Evolutionary conservation across 2,888 invertebrate species (phyloP).

Genomic region (Prostheceraeus crozeri): DNA sequence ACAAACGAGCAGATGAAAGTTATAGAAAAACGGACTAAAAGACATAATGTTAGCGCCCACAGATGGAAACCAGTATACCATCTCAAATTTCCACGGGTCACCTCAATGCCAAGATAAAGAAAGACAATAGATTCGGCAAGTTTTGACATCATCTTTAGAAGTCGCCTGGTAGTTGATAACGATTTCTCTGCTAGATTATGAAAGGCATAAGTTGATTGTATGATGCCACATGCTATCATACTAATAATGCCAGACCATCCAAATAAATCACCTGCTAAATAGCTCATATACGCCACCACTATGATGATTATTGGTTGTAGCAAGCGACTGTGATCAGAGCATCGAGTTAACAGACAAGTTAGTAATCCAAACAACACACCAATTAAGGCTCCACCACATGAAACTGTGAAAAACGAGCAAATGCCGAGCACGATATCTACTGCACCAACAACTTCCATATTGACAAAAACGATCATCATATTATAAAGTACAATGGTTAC

Average conservation of each 20-base stretch:
- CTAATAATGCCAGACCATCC: constrained; percentile 62
- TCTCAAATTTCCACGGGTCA: constrained; percentile 57
- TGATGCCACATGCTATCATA: constrained; percentile 60
- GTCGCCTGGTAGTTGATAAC: constrained; percentile 60
- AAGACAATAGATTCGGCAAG: constrained; percentile 61
- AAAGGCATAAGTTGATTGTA: constrained; percentile 61
- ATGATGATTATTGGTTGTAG: constrained; percentile 61
- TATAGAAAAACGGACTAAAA: constrained; percentile 57
- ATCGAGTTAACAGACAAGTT: constrained; percentile 51
- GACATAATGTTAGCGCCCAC: constrained; percentile 57
- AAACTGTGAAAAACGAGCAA: constrained; percentile 59
- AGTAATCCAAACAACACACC: constrained; percentile 58
- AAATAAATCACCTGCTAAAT: constrained; percentile 60
- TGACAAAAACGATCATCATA: constrained; percentile 58
- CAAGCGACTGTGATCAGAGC: constrained; percentile 57
- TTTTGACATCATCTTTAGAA: constrained; percentile 60
- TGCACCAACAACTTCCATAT: constrained; percentile 40
- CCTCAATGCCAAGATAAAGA: constrained; percentile 61
- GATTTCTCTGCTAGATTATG: constrained; percentile 61
- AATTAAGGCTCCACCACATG: constrained; percentile 58
- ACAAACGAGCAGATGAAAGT: constrained; percentile 8
- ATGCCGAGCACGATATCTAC: constrained; percentile 57
- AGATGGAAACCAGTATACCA: constrained; percentile 60
- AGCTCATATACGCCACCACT: constrained; percentile 60
- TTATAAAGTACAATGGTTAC: constrained; percentile 62